phyloP scores from a whole-genome alignment of 1,140 invertebrate species.

The Coelopa frigida region DNA sequence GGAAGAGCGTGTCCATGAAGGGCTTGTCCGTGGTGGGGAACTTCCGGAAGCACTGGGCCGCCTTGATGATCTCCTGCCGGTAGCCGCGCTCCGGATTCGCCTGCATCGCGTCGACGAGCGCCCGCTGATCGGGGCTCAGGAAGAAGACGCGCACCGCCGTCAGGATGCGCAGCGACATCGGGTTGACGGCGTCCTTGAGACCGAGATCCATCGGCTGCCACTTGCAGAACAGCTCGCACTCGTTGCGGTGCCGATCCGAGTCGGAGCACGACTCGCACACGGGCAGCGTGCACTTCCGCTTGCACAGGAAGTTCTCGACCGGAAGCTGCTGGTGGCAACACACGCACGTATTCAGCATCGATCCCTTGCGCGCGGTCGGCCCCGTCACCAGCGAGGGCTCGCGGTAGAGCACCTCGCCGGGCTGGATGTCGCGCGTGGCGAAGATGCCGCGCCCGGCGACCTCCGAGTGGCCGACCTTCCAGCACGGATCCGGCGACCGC shows the following conservation, averaged over 20 bases:
- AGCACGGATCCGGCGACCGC: slow-evolving; percentile 31
- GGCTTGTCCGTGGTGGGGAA: slow-evolving; percentile 45
- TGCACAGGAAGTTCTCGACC: slow-evolving; percentile 43
- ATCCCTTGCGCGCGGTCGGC: slow-evolving; percentile 45
- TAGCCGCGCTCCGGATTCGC: slow-evolving; percentile 50
- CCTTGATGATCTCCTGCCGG: slow-evolving; percentile 52
- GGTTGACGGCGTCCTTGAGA: slow-evolving; percentile 35
- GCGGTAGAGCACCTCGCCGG: slow-evolving; percentile 60
- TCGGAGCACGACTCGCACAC: slow-evolving; percentile 50
- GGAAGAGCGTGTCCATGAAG: slow-evolving; percentile 39
- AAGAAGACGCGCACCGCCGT: slow-evolving; percentile 54
- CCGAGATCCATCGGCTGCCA: slow-evolving; percentile 48
- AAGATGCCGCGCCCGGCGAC: slow-evolving; percentile 54
- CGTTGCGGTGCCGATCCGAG: slow-evolving; percentile 49
- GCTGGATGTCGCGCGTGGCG: slow-evolving; percentile 54
- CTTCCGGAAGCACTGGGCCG: slow-evolving; percentile 53
- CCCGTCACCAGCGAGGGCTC: slow-evolving; percentile 60
- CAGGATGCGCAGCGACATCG: slow-evolving; percentile 49
- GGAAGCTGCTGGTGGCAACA: slow-evolving; percentile 35
- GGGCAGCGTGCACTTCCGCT: slow-evolving; percentile 43
- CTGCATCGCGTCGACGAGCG: slow-evolving; percentile 51
- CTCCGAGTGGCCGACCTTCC: slow-evolving; percentile 27
- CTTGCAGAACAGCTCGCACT: slow-evolving; percentile 52
- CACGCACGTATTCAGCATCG: slow-evolving; percentile 35
- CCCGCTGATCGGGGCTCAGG: slow-evolving; percentile 49